Conservation (phyloP, 2,797 vertebrate genomes). For the Pelobates cultripes region DNA sequence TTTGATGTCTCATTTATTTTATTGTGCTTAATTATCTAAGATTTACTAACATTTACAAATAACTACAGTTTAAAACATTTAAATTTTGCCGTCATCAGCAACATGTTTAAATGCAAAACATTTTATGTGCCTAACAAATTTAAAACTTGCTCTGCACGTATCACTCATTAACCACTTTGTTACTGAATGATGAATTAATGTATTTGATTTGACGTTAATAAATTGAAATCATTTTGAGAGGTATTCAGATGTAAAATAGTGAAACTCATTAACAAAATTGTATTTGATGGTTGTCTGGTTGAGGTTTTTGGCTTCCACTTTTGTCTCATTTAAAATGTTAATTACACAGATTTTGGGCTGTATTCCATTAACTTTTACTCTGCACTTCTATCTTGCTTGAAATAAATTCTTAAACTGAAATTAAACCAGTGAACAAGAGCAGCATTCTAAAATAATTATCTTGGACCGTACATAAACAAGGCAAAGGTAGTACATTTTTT, state of each 20-base stretch:
- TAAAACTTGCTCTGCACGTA: background rate
- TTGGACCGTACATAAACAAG: too few relatives aligned
- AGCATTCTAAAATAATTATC: too few relatives aligned
- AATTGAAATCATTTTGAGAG: constrained; percentile 39
- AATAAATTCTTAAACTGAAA: background rate
- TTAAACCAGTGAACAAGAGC: too few relatives aligned
- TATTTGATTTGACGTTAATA: constrained; percentile 45
- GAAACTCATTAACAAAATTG: constrained; percentile 44
- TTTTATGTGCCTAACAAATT: constrained; percentile 6
- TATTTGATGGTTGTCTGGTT: constrained; percentile 34
- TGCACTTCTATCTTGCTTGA: background rate
- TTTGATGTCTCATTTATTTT: too few relatives aligned
- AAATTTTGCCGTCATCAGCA: too few relatives aligned
- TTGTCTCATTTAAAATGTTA: constrained; percentile 17
- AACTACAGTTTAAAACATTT: too few relatives aligned
- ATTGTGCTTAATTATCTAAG: too few relatives aligned
- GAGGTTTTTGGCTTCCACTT: constrained; percentile 21
- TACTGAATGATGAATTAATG: constrained; percentile 36
- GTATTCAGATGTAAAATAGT: constrained; percentile 46
- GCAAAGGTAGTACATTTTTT: too few relatives aligned
- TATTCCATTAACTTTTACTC: constrained; percentile 29
- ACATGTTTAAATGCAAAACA: constrained; percentile 5
- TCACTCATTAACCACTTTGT: constrained; percentile 33
- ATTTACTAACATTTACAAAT: too few relatives aligned
- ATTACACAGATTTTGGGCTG: constrained; percentile 16